Base-by-base conservation (phyloP, 2,113 vertebrate genomes). In the Thunnus thynnus region DNA sequence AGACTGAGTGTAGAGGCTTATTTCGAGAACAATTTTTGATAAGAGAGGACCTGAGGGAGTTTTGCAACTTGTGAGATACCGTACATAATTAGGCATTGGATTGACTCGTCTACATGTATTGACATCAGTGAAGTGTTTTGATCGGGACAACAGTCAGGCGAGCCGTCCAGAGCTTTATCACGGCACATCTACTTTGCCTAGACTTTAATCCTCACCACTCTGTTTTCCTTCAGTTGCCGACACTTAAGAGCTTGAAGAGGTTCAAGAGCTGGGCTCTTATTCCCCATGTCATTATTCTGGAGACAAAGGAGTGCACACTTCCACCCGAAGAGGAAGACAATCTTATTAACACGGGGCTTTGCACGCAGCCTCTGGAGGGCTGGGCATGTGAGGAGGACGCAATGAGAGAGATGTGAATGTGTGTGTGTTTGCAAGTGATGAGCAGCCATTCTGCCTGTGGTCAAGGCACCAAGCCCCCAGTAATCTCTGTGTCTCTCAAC, bases 311-410 rank as follows among this genome's bases (percentile, higher is more conserved):
- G 74, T 0, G 13, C 57, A 57, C 75, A 57, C 72, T 72, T 85
- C 61, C 73, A 78, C 52, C 51, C 32, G 1, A 63, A 68, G 82
- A 86, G 65, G 68, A 82, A 78, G 81, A 78, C 66, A 85, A 74
- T 87, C 70, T 85, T 80, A 80, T 89, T 85, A 87, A 84, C 78
- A 67, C 16, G 5, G 64, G 63, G 74, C 77, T 84, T 88, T 88
- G 56, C 44, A 75, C 57, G 57, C 25, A 70, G 66, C 61, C 68
- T 79, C 66, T 65, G 54, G 62, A 84, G 75, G 63, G 64, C 60
- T 18, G 63, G 50, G 62, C 73, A 62, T 65, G 64, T 46, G 76
- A 68, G 50, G 63, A 80, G 76, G 72, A 77, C 13, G 30, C 60
- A 78, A 20, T 66, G 58, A 51, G 51, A 63, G 60, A 41, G 73